Evolutionary conservation across 2,113 vertebrate genomes (phyloP).

Genomic region (Mus spicilegus): DNA sequence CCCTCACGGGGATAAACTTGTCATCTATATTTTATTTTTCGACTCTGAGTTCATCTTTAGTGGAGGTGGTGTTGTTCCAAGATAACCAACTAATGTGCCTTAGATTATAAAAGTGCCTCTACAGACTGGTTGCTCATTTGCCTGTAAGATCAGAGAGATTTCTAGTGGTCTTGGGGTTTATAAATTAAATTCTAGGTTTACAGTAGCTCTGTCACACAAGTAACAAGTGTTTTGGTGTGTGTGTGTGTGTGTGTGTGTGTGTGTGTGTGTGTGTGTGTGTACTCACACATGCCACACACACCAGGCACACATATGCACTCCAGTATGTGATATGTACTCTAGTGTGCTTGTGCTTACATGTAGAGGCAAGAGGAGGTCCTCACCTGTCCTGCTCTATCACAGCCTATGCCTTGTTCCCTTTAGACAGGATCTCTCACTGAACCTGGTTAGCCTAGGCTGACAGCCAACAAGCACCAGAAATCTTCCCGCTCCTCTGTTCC

Average conservation of each 20-base stretch:
- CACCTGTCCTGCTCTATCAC: background rate
- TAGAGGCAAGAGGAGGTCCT: background rate
- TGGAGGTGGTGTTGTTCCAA: background rate
- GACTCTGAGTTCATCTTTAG: background rate
- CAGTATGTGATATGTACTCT: background rate
- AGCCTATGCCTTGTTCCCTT: background rate
- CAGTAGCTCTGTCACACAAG: background rate
- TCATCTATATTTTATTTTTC: slow-evolving; percentile 43
- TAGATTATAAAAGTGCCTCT: slow-evolving; percentile 52
- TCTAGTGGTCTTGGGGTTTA: background rate
- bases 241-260: background rate
- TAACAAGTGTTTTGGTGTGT: background rate
- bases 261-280: background rate
- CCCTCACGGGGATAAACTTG: background rate
- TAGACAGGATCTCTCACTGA: background rate
- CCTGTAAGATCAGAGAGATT: background rate
- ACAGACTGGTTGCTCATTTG: background rate
- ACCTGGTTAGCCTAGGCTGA: background rate
- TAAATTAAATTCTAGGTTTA: background rate
- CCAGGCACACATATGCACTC: too few relatives aligned
- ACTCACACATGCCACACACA: background rate
- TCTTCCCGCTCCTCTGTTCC: too few relatives aligned
- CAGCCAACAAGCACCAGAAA: background rate
- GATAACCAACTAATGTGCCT: slow-evolving; percentile 26
- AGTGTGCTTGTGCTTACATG: too few relatives aligned